Percentiles rank a stretch among this genome's conserved stretches.
Evolutionary conservation across 37 sponge, comb jelly and placozoan species (phyloP).

Genomic region (Mnemiopsis leidyi): DNA sequence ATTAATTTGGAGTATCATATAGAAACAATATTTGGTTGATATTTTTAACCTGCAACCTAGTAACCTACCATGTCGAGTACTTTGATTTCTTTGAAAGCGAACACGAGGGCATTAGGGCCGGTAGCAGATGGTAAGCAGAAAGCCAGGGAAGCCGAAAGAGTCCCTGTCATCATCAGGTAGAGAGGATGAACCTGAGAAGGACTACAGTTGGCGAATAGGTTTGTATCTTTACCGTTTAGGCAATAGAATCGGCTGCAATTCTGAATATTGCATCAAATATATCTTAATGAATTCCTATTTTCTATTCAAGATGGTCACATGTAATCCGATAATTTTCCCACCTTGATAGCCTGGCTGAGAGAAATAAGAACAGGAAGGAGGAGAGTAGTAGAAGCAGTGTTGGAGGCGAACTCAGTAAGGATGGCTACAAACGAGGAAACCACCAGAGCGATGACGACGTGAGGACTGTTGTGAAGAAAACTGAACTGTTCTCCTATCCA

Average conservation of each 20-base stretch:
- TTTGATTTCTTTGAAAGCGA: conserved; percentile 79
- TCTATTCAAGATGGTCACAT: too few relatives aligned
- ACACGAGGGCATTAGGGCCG: conserved; percentile 97
- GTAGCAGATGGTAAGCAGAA: conserved; percentile 96
- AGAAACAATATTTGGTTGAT: background rate
- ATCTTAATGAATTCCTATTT: too few relatives aligned
- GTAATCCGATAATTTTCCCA: too few relatives aligned
- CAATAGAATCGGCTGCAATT: too few relatives aligned
- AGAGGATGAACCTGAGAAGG: conserved; percentile 75
- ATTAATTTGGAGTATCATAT: too few relatives aligned
- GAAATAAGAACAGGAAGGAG: conserved; percentile 83
- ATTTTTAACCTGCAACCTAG: too few relatives aligned
- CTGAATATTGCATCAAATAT: too few relatives aligned
- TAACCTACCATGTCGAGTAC: conserved; percentile 85
- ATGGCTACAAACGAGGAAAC: conserved; percentile 72
- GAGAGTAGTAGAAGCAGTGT: conserved; percentile 85
- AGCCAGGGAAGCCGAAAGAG: conserved; percentile 85
- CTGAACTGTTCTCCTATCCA: conserved; percentile 75
- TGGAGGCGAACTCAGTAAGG: conserved; percentile 86
- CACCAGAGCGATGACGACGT: conserved; percentile 67
- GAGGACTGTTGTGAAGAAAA: conserved; percentile 65
- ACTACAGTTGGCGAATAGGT: too few relatives aligned
- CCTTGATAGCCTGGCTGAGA: conserved; percentile 15
- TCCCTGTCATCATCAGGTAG: conserved; percentile 90
- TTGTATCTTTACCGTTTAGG: too few relatives aligned